Percentiles rank a stretch among this genome's conserved stretches.
These are phyloP conservation scores for Oreocharis arfaki DNA, from an alignment of 2,113 vertebrate species.

Conservation along the genomic window DNA sequence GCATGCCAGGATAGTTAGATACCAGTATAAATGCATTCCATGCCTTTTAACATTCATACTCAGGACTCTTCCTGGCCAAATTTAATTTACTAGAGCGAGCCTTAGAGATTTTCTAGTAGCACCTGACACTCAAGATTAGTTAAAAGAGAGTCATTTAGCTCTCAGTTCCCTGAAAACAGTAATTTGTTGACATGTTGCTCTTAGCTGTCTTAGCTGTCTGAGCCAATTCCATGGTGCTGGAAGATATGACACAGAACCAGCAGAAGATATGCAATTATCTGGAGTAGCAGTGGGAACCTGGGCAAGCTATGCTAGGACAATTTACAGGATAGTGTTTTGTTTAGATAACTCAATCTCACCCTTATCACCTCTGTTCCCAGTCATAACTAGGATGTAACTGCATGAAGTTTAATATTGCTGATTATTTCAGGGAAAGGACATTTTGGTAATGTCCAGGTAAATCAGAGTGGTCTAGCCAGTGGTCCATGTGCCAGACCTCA, in stretches of 20 bases:
- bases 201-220: not conserved
- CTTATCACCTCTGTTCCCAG: not conserved
- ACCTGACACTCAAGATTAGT: not conserved
- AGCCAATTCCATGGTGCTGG: not conserved
- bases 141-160: not conserved
- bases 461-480: not conserved
- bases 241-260: not conserved
- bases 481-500: not conserved
- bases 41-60: not conserved
- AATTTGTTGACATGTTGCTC: not conserved
- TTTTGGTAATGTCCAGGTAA: not conserved
- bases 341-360: not conserved
- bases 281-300: not conserved
- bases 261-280: not conserved
- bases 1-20: not conserved
- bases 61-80: not conserved
- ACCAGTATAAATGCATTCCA: not conserved
- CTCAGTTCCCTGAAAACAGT: not conserved
- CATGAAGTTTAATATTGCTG: not conserved
- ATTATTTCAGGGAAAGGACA: not conserved
- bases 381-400: not conserved
- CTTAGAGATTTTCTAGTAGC: not conserved
- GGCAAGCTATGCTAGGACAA: not conserved
- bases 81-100: not conserved
- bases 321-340: not conserved